phyloP scores from a whole-genome alignment of 2,888 invertebrate genomes.

The Clostera curtula region DNA sequence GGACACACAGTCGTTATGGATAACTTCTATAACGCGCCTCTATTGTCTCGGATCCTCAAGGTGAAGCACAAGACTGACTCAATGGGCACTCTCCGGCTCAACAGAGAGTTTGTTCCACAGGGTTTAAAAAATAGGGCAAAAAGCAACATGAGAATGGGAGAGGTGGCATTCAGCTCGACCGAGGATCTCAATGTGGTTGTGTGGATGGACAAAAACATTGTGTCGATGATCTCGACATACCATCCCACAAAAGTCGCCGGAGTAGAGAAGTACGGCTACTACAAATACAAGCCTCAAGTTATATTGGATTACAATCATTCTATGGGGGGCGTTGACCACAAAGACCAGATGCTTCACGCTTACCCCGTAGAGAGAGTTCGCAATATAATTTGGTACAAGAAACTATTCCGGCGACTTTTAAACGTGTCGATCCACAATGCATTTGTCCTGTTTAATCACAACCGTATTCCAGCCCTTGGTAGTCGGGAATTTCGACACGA shows the following conservation, averaged over 20 bases:
- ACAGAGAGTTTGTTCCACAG: not conserved
- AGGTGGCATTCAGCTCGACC: not conserved
- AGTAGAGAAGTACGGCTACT: not conserved
- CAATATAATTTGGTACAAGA: not conserved
- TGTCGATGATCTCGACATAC: not conserved
- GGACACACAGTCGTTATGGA: not conserved
- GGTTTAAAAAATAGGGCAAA: not conserved
- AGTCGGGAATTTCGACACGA: too few species aligned
- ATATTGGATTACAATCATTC: not conserved
- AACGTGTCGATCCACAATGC: not conserved
- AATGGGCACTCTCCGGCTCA: not conserved
- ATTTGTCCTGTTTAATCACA: too few species aligned
- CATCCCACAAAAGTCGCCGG: not conserved
- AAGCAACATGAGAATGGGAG: not conserved
- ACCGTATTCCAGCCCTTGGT: too few species aligned
- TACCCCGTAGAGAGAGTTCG: not conserved
- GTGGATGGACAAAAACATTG: not conserved
- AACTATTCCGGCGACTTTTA: not conserved
- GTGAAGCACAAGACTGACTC: not conserved
- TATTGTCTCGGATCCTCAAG: not conserved
- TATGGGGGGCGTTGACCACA: not conserved
- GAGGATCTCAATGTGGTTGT: not conserved
- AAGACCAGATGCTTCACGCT: not conserved
- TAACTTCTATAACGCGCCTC: not conserved
- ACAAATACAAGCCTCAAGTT: not conserved